Base-by-base conservation (phyloP, 2,888 invertebrate genomes). In the Apotomis capreana region DNA sequence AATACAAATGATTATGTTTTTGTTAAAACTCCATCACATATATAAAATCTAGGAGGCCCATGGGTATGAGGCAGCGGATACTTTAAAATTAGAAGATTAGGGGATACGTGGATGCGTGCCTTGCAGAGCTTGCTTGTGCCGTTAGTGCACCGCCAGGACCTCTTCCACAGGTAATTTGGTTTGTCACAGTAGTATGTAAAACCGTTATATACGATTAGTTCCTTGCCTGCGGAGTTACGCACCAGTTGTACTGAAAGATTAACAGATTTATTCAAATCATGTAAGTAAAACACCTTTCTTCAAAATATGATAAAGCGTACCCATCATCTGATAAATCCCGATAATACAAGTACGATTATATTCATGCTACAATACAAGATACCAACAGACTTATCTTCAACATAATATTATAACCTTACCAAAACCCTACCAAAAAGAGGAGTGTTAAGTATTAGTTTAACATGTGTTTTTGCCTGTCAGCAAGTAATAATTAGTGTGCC, bases 181-280 rank as follows among this genome's bases (percentile, higher is more conserved):
- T 9, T n/a, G 44, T 54, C 40, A 13, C 64, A 69, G 61, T 69
- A 69, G 5, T 58, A 68, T 12, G 74, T 73, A 62, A 73, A 76
- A 3, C 73, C 69, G 4, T 74, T 40, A 4, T 70, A 37, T 6
- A 74, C 0, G 12, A 74, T 58, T 52, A 77, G 60, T 26, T 70
- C 63, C n/a, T 68, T 74, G 3, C 77, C 75, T 1, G 61, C 15
- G 6, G 3, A 3, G 68, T 68, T 68, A 10, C 37, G 15, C 6
- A 55, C 55, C 37, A 69, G 15, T 57, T 57, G 55, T 15, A 49
- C 58, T 36, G 36, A 8, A 69, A 55, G 8, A 49, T 3, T 62
- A 13, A 6, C 6, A 6, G 5, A 40, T 26, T 26, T 26, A 26
- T 26, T 26, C 26, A 1, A 26, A 26, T 26, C 26, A 1, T 26